Base-by-base conservation (phyloP, 2,113 vertebrate species). In the Ptilorrhoa leucosticta region DNA sequence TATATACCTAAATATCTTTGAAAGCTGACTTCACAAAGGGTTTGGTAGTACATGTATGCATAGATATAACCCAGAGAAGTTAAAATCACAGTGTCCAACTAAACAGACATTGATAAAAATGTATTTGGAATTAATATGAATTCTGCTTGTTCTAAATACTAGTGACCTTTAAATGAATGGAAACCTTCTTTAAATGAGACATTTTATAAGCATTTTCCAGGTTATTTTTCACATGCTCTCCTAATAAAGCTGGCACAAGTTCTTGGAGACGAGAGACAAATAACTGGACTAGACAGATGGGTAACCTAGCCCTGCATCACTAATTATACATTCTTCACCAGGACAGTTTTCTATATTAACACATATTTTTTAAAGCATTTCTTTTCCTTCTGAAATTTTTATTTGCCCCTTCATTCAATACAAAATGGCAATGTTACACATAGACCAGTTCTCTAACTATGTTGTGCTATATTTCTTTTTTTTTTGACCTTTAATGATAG, bases 11-110 rank as follows among this genome's bases (percentile, higher is more conserved):
- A 63, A 40, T 63, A 39, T 47, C 17, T 92, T 78, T 79, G 42
- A 66, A 87, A 82, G 30, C 4, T 63, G 56, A 26, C 14, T 75
- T 81, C 5, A 75, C 37, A n/a, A 71, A 79, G 6, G 9, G 2
- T 39, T 68, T 3, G 7, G 15, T 65, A 28, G 39, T 21, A 17
- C 18, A 53, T 26, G 3, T 0, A 1, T 4, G 12, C 3, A 50
- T 4, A 66, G 7, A 71, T 4, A 76, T 39, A 61, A 87, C 27
- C 8, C 30, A 75, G 11, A 71, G 18, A 15, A 54, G 35, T 40
- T 75, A 68, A 75, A 90, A 42, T 45, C 21, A 28, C 2, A n/a
- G 1, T 7, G 4, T 39, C 11, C 12, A 60, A 51, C 1, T 17
- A 40, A 63, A 65, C 2, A 3, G 47, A 68, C 3, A 15, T 3